Evolutionary conservation across 1,140 invertebrate species (phyloP), one percentile per base, ranked within the genome.

Genomic region (Drosophila bifasciata): DNA sequence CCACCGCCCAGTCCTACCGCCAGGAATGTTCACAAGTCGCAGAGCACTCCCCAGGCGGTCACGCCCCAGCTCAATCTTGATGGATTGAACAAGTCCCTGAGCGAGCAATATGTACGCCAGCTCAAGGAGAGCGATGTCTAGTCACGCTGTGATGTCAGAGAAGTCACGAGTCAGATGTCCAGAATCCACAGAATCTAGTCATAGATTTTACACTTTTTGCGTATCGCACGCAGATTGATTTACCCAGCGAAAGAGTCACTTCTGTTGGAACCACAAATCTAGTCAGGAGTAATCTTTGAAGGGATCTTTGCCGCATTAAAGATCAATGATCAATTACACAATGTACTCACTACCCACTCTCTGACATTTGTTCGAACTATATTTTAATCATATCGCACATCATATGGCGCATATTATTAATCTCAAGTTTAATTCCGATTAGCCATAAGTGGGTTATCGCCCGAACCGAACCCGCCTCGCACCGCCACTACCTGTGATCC

Each of bases 51-150:
- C 3, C 89, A 91, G 41, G 89, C 89, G 9, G 62, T 3, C 23
- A 39, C 41, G 6, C 11, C 39, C 15, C 15, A 43, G 17, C 40
- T 48, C 5, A 59, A 44, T 17, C 4, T 43, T 32, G 83, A 88
- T 23, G 59, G 61, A 3, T 36, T 91, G 7, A 85, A 89, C 57
- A 91, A 91, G 57, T 91, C 90, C 7, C 70, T 89, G 17, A 91
- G 89, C 51, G 90, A 91, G 46, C 90, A 91, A 57, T 90, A 77
- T 67, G 89, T 91, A 0, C 84, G 79, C 32, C 89, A 91, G 58
- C 66, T 85, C 7, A 91, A 90, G 44, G 89, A 90, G 61, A 91
- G 89, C 66, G 85, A 89, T 46, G 84, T 89, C 72, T 89, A 89
- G 84, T 88, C 78, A 68, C n/a, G n/a, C n/a, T n/a, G 40, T 21